These are phyloP conservation scores for Halcyon malimbica DNA, from an alignment of 2,113 vertebrate genomes.

Conservation along the genomic window DNA sequence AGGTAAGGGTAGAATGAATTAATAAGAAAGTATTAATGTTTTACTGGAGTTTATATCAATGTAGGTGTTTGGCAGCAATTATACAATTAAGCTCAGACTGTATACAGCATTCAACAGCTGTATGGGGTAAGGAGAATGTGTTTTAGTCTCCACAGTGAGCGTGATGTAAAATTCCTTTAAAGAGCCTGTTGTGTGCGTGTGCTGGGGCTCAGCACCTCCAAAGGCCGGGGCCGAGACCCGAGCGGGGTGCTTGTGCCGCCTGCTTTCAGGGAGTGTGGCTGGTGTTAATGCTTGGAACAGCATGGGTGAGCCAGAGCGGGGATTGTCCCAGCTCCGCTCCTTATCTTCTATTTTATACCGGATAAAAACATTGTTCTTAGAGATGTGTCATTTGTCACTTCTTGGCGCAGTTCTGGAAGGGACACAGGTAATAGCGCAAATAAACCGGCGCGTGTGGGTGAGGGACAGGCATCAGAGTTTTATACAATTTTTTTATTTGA, in stretches of 20 bases:
- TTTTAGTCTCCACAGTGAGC: not conserved
- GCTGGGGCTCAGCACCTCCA: not conserved
- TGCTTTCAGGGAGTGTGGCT: not conserved
- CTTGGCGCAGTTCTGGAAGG: not conserved
- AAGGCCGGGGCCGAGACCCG: not conserved
- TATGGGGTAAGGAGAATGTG: not conserved
- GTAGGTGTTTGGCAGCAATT: not conserved
- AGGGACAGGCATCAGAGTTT: not conserved
- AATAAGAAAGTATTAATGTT: not conserved
- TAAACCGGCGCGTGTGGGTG: accelerated
- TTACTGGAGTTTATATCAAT: not conserved
- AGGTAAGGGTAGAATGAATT: not conserved
- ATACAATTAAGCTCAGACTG: not conserved
- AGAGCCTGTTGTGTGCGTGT: not conserved
- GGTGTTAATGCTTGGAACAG: not conserved
- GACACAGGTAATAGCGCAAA: not conserved
- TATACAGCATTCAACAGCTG: not conserved
- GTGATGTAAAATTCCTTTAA: not conserved
- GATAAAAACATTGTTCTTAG: not conserved
- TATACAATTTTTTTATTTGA: not conserved
- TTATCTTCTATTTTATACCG: not conserved
- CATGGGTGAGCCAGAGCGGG: not conserved
- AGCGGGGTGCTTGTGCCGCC: not conserved
- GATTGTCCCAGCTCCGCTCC: not conserved
- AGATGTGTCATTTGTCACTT: not conserved